Evolutionary conservation across 2,113 vertebrate species (phyloP).

Genomic region (Pomatorhinus ruficollis): DNA sequence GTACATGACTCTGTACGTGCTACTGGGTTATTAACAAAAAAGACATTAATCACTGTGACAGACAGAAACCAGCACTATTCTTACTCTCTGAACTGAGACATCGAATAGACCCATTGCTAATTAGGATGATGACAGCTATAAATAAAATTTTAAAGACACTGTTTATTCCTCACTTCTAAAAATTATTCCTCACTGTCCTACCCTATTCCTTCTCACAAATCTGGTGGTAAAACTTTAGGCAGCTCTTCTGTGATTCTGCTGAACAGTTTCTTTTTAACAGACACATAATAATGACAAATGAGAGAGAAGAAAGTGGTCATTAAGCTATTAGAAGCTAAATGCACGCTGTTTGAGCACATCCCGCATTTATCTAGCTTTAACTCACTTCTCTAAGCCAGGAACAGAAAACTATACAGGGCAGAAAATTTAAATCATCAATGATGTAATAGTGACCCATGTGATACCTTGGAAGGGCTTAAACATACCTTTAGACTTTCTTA

Average conservation of each 20-base stretch:
- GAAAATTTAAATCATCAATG: constrained; percentile 65
- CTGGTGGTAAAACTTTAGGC: constrained; percentile 36
- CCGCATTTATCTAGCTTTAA: background rate
- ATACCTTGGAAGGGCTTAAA: constrained; percentile 41
- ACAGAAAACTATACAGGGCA: constrained; percentile 46
- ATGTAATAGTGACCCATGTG: constrained; percentile 17
- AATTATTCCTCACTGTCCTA: constrained; percentile 31
- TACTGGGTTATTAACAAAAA: constrained; percentile 66
- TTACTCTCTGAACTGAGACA: constrained; percentile 53
- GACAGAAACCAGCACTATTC: constrained; percentile 56
- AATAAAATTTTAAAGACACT: constrained; percentile 69
- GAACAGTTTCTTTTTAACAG: constrained; percentile 64
- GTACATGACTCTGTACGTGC: background rate
- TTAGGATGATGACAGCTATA: constrained; percentile 67
- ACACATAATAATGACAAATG: constrained; percentile 66
- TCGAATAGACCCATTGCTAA: constrained; percentile 59
- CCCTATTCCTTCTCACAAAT: constrained; percentile 57
- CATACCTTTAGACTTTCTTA: constrained; percentile 27
- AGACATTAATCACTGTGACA: constrained; percentile 69
- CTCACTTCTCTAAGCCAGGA: constrained; percentile 15
- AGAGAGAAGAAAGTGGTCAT: constrained; percentile 41
- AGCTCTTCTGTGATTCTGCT: constrained; percentile 51
- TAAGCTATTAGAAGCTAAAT: constrained; percentile 44
- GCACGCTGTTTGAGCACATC: background rate
- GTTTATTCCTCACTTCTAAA: constrained; percentile 41